A percentile compares a stretch with the other conserved stretches of the same genome.
These are phyloP conservation scores for Poecilobothrus nobilitatus DNA, from an alignment of 2,888 invertebrate genomes.

Conservation along the genomic window DNA sequence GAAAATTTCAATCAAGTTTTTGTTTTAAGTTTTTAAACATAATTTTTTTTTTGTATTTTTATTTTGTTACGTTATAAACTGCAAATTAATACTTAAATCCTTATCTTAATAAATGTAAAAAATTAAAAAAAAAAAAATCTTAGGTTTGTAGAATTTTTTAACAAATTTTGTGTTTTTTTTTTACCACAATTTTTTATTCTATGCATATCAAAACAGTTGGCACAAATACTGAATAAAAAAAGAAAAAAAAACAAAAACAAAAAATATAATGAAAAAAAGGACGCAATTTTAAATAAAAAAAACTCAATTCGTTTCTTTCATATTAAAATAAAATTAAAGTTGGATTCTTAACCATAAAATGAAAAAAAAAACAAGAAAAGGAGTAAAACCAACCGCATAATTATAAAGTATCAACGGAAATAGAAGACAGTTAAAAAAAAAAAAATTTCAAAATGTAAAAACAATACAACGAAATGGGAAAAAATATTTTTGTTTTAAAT, in stretches of 20 bases:
- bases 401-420: neutral
- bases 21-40: no score
- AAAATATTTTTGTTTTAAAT: neutral
- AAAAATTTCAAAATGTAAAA: neutral
- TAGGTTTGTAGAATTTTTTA: neutral
- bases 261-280: neutral
- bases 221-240: neutral
- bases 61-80: no score
- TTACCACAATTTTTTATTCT: neutral
- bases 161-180: neutral
- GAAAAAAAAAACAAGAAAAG: neutral
- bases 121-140: neutral
- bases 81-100: no score
- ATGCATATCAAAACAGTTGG: slow-evolving; percentile 1
- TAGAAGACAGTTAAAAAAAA: neutral
- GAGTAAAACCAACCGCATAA: neutral
- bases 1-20: no score
- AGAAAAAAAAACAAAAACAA: neutral
- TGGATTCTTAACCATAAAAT: neutral
- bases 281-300: neutral
- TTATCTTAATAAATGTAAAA: neutral
- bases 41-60: no score
- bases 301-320: neutral
- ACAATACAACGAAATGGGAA: neutral
- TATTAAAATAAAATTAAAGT: no score